These are phyloP conservation scores for Drosophila ficusphila DNA, from an alignment of 1,140 invertebrate genomes.

Conservation along the genomic window DNA sequence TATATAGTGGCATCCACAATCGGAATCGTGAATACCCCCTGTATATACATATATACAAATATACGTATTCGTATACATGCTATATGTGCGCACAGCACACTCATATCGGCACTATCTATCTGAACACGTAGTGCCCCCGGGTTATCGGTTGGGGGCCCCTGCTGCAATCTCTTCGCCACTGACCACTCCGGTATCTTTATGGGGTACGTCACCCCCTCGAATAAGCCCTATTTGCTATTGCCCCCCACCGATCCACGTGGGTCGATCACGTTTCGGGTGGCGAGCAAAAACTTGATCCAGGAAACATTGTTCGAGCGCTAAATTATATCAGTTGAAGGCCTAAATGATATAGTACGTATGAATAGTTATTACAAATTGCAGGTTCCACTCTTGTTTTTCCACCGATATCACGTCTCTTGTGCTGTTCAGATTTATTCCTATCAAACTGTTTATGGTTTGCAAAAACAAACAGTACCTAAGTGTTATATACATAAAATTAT, in stretches of 20 bases:
- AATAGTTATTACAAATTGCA: conserved; percentile 18
- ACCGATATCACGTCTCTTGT: conserved; percentile 17
- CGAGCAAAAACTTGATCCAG: conserved; percentile 27
- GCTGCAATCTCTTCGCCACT: conserved; percentile 33
- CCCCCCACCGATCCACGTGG: conserved; percentile 46
- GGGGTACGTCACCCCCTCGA: conserved; percentile 29
- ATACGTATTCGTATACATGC: background rate
- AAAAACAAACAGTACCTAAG: background rate
- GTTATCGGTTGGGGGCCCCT: conserved; percentile 13
- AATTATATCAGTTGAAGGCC: conserved; percentile 30
- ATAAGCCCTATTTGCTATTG: conserved; percentile 12
- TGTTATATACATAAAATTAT: no score
- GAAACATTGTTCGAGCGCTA: conserved; percentile 8
- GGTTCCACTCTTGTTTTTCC: conserved; percentile 16
- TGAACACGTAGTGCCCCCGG: conserved; percentile 32
- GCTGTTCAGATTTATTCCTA: conserved; percentile 5
- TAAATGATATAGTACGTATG: conserved; percentile 18
- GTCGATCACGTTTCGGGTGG: conserved; percentile 54
- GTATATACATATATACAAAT: background rate
- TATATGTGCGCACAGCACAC: background rate
- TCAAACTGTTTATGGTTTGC: background rate
- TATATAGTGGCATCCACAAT: conserved; percentile 24
- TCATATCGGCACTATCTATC: conserved; percentile 32
- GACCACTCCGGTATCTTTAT: conserved; percentile 26
- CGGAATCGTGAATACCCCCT: conserved; percentile 17